Evolutionary conservation across 2,888 invertebrate species (phyloP), one percentile per base, ranked within the genome.

Genomic region (Cryptocephalus moraei): DNA sequence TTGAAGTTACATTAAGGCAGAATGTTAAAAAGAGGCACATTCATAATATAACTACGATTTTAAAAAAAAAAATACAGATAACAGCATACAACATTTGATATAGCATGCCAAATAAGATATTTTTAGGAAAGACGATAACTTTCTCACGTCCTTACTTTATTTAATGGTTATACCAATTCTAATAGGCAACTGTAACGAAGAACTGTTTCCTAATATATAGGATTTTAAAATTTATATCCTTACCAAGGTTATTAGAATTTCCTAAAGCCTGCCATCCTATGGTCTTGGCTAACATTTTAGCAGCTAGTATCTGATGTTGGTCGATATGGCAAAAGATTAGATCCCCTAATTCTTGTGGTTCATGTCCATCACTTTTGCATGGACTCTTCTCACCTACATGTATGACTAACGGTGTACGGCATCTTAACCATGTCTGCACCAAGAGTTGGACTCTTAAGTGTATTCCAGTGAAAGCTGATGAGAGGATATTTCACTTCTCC

Each of bases 191-290:
- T 2, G 6, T 22, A 22, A n/a, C n/a, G n/a, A n/a, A n/a, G n/a
- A n/a, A n/a, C n/a, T n/a, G n/a, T n/a, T n/a, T n/a, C n/a, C n/a
- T n/a, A n/a, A n/a, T n/a, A n/a, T n/a, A 2, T 22, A 22, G 6
- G 2, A 22, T 22, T 22, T 2, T 6, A 22, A 22, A 22, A 22
- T 22, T 22, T 2, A 22, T 2, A 22, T 45, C 6, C 39, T 45
- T 58, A 50, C 65, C 65, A 49, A 94, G 77, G 67, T 91, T 89
- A 45, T 87, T 81, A 62, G 89, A 91, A 63, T 89, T 90, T 8
- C 93, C 89, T 43, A 95, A 74, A 47, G 90, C 83, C 61, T 91
- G 90, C 95, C 95, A 96, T 9, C 94, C 94, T 89, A 95, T 92
- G 60, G 91, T 86, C 58, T 93, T 89, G 1, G 92, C 91, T 51